Base-by-base conservation (phyloP, 2,888 invertebrate genomes). In the Nycteola revayana region DNA sequence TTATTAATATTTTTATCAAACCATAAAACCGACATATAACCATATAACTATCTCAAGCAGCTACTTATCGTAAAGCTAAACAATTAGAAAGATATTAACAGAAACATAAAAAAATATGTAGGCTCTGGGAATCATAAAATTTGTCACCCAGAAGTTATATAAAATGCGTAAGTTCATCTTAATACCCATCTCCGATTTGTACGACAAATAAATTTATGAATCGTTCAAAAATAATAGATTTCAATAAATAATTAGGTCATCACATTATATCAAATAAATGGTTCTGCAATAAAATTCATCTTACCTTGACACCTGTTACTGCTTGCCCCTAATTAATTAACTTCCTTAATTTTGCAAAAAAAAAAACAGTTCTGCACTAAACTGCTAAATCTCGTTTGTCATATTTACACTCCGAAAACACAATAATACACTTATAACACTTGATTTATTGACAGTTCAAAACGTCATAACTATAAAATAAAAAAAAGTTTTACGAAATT, bases 391-490 rank as follows among this genome's bases (percentile, higher is more conserved):
- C 40, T 55, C 58, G 42, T 32, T 40, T 40, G 23, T 55, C 59
- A 60, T 59, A 62, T 63, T 66, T 61, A 57, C 63, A 69, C 57
- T 60, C 59, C 46, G 45, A 57, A 50, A 61, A 60, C 62, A 67
- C 68, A 56, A 46, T 65, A 65, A 57, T 69, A 70, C 68, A 55
- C 61, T 66, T 60, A 62, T 50, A 66, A 60, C 66, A 61, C 50
- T 44, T 54, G 63, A 55, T 59, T 52, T 54, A 21, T 7, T 54
- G 43, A 66, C 52, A 49, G 49, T 52, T 49, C 38, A 52, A 49
- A 60, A 52, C 47, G 41, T 48, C 52, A 51, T 58, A 46, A 45
- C 41, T 49, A 34, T 21, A n/a, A 21, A n/a, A 21, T 14, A 43
- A 47, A 60, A 58, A 59, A 54, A 57, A 48, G 34, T 49, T 47